Base-by-base conservation (phyloP, 2,113 vertebrate species). In the Rhizomys pruinosus region DNA sequence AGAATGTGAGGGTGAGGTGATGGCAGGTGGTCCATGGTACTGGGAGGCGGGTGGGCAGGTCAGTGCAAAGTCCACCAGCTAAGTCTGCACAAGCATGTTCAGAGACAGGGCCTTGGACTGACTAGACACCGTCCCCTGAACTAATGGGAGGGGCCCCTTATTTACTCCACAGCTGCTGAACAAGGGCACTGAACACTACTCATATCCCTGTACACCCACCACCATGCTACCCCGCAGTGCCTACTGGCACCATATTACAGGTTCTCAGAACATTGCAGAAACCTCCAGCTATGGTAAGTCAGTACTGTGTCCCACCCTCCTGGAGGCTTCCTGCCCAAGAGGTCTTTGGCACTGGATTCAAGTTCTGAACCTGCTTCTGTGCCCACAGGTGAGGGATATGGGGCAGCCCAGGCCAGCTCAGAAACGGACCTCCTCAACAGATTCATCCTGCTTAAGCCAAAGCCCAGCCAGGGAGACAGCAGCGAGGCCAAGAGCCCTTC, bases 161-260 rank as follows among this genome's bases (percentile, higher is more conserved):
- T 57, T 47, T 96, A 69, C 59, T 27, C 92, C 32, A 0, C 97
- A 99, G 99, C 97, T 99, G 90, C 97, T 99, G 96, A 99, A 98
- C 94, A 98, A 99, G 97, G 98, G 99, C 97, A 98, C 98, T 0
- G 99, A 99, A 79, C 97, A 98, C 3, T 98, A 98, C 87, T 99
- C 99, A 19, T 99, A 99, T 90, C 99, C 99, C 80, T 99, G 99
- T 95, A 99, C 99, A 0, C 99, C 99, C 72, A 99, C 99, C 0
- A 98, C 99, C 97, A 99, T 99, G 98, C 98, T 99, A 94, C 99
- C 99, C 59, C 98, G 99, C 81, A 99, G 99, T 0, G 99, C 99
- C 80, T 99, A 99, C 98, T 99, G 99, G 99, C 99, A 99, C 96
- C 99, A 99, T 96, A 99, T 99, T 96, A 99, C 99, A 0, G 99